A percentile compares a stretch with the other conserved stretches of the same genome.
These are phyloP conservation scores for Strigamia transsilvanica DNA, from an alignment of 2,888 invertebrate species.

Conservation along the genomic window DNA sequence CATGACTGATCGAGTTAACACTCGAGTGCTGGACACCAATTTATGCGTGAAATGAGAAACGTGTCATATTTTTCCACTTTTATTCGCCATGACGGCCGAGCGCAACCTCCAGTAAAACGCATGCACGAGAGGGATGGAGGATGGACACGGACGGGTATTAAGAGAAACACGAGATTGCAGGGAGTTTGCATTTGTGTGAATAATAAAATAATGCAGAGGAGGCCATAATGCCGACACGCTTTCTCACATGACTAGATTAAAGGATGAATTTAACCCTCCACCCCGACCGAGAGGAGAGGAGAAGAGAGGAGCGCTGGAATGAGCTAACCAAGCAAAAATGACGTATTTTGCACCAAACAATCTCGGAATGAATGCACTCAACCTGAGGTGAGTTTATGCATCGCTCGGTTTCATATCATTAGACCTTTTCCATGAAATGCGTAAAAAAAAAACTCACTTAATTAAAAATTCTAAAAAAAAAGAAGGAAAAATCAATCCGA, in stretches of 20 bases:
- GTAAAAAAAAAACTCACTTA: not conserved
- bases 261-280: slow-evolving; percentile 36
- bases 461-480: not conserved
- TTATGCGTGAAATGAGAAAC: slow-evolving; percentile 45
- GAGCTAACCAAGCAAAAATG: slow-evolving; percentile 48
- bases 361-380: slow-evolving; percentile 18
- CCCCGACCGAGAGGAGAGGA: not conserved
- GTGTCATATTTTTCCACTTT: slow-evolving; percentile 39
- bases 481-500: no score
- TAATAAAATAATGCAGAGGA: slow-evolving; percentile 29
- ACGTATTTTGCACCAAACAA: slow-evolving; percentile 19
- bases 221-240: slow-evolving; percentile 33
- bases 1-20: slow-evolving; percentile 37
- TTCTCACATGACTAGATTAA: slow-evolving; percentile 49
- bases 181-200: slow-evolving; percentile 1
- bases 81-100: slow-evolving; percentile 11
- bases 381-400: not conserved
- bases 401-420: not conserved
- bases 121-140: slow-evolving; percentile 16
- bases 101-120: slow-evolving; percentile 1
- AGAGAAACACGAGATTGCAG: slow-evolving; percentile 45
- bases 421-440: not conserved
- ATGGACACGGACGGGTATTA: slow-evolving; percentile 27
- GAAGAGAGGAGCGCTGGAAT: not conserved
- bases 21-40: slow-evolving; percentile 27